Conservation (phyloP, 2,797 vertebrate genomes). For the Sebastes cheni region DNA sequence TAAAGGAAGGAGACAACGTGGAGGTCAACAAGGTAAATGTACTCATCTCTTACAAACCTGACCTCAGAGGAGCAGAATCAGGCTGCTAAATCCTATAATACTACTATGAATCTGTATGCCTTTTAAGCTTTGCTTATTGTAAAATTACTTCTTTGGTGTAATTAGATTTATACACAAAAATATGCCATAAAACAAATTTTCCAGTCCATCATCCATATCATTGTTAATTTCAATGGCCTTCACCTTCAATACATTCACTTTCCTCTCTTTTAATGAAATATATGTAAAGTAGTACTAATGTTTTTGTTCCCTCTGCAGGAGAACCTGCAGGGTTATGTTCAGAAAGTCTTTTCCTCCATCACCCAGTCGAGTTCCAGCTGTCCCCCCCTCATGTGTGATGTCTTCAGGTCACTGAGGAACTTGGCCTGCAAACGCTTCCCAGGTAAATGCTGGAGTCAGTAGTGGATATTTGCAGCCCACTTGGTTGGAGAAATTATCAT, state of each 20-base stretch:
- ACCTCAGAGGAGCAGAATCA: background rate
- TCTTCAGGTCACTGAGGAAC: slow-evolving; percentile 94
- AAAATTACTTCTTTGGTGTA: background rate
- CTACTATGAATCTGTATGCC: background rate
- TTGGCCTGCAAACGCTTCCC: slow-evolving; percentile 93
- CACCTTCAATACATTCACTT: background rate
- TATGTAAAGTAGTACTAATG: background rate
- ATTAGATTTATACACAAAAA: background rate
- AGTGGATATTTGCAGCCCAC: background rate
- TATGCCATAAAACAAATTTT: background rate
- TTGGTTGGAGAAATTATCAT: background rate
- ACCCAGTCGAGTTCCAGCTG: slow-evolving; percentile 95
- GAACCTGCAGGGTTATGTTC: slow-evolving; percentile 95
- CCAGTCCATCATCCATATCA: background rate
- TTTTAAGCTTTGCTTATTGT: background rate
- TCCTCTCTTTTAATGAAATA: background rate
- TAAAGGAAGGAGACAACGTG: slow-evolving; percentile 95
- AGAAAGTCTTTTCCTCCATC: slow-evolving; percentile 95
- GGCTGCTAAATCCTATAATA: background rate
- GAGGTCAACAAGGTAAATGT: slow-evolving; percentile 92
- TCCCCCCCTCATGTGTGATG: slow-evolving; percentile 96
- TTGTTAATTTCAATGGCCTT: background rate
- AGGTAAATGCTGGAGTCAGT: slow-evolving; percentile 81
- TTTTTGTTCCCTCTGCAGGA: slow-evolving; percentile 83
- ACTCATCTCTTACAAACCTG: background rate